These are phyloP conservation scores for Mohoua ochrocephala DNA, from an alignment of 2,113 vertebrate genomes.

Conservation along the genomic window DNA sequence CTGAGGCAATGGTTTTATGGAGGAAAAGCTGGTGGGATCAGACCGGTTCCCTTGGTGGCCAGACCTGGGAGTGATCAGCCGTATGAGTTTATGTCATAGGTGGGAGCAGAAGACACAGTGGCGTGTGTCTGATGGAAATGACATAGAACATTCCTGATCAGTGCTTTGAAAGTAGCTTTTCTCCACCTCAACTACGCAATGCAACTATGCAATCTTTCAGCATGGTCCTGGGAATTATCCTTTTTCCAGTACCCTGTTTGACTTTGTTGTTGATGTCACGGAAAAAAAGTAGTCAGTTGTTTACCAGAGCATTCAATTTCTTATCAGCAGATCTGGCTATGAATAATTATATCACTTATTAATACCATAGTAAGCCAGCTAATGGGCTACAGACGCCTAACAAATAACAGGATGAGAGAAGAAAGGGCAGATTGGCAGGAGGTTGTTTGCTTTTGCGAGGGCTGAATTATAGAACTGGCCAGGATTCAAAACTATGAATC, in stretches of 20 bases:
- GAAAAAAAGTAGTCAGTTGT: slow-evolving; percentile 42
- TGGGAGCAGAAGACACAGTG: neutral
- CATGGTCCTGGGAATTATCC: neutral
- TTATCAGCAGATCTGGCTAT: slow-evolving; percentile 56
- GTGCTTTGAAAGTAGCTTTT: neutral
- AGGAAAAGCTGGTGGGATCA: neutral
- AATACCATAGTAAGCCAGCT: slow-evolving; percentile 43
- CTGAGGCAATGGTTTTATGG: neutral
- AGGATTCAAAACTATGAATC: slow-evolving; percentile 54
- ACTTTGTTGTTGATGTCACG: slow-evolving; percentile 48
- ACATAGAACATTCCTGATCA: neutral
- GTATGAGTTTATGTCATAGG: neutral
- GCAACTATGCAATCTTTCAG: neutral
- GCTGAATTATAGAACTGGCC: slow-evolving; percentile 50
- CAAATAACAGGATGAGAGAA: slow-evolving; percentile 52
- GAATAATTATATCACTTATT: slow-evolving; percentile 56
- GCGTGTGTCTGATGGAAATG: neutral
- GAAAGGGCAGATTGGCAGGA: slow-evolving; percentile 53
- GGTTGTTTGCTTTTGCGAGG: slow-evolving; percentile 36
- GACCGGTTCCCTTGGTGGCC: neutral
- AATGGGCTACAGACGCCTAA: slow-evolving; percentile 28
- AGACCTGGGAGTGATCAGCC: neutral
- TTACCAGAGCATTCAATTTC: slow-evolving; percentile 48
- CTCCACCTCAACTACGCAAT: neutral
- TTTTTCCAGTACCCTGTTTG: neutral